These are phyloP conservation scores for Aphodius granarius DNA, from an alignment of 2,888 invertebrate genomes.

Conservation along the genomic window DNA sequence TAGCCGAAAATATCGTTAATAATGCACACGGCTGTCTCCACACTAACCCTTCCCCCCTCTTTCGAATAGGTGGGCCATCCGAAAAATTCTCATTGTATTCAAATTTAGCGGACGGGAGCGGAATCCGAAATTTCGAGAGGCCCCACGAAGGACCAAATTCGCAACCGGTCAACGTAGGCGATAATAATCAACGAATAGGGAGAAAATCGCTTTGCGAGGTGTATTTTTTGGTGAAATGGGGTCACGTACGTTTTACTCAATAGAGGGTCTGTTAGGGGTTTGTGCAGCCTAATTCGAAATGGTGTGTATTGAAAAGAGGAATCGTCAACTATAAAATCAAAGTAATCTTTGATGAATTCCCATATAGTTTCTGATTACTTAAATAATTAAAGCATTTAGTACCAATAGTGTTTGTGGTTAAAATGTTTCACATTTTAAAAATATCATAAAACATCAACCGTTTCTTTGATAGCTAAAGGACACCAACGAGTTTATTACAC, in stretches of 20 bases:
- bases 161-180: neutral
- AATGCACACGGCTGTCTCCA: neutral
- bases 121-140: neutral
- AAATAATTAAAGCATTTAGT: too few relatives aligned
- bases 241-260: neutral
- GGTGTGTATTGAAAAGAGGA: too few relatives aligned
- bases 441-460: too few relatives aligned
- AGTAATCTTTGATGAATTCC: too few relatives aligned
- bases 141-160: neutral
- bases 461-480: too few relatives aligned
- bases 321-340: too few relatives aligned
- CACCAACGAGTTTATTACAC: too few relatives aligned
- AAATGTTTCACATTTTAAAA: too few relatives aligned
- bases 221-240: neutral
- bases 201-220: neutral
- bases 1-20: neutral
- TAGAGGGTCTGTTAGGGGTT: neutral
- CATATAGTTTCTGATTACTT: too few relatives aligned
- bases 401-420: too few relatives aligned
- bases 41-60: neutral
- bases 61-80: neutral
- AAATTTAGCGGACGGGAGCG: neutral
- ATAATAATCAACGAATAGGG: neutral
- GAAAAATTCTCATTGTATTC: neutral
- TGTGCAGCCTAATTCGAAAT: too few relatives aligned